Conservation (phyloP, 35 echinoderm and acorn worm species). For the Amphiura filiformis region DNA sequence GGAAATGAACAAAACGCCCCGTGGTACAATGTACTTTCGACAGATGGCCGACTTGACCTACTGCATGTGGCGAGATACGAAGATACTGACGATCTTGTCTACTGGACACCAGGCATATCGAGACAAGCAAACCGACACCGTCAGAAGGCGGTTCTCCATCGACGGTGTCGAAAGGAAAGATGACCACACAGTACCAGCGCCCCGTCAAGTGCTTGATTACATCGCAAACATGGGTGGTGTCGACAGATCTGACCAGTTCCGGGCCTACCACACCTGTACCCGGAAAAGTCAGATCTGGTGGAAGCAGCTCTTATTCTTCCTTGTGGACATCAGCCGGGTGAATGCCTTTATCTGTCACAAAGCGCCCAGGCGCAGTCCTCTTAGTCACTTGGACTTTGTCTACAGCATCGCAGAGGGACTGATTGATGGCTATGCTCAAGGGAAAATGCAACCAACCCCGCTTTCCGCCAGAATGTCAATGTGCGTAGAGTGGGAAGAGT, state of each 20-base stretch:
- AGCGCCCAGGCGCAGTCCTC: neutral
- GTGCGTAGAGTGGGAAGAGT: too few species aligned
- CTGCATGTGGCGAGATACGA: constrained; percentile 4
- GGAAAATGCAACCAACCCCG: neutral
- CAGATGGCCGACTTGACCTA: neutral
- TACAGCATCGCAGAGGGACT: neutral
- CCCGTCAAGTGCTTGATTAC: neutral
- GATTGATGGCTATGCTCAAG: constrained; percentile 4
- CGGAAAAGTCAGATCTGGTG: neutral
- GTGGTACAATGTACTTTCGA: constrained; percentile 1
- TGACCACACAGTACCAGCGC: neutral
- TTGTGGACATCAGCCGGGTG: neutral
- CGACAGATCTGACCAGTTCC: neutral
- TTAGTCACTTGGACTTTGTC: neutral
- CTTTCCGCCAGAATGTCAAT: too few species aligned
- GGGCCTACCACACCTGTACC: neutral
- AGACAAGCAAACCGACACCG: neutral
- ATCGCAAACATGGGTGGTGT: neutral
- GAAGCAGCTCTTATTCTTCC: neutral
- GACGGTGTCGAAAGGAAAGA: neutral
- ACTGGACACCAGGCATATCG: neutral
- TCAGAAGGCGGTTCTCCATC: neutral
- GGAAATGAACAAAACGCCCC: neutral
- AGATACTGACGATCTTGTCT: neutral
- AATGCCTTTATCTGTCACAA: neutral